These are phyloP conservation scores for Phalacrocorax aristotelis DNA, from an alignment of 2,113 vertebrate genomes.

Conservation along the genomic window DNA sequence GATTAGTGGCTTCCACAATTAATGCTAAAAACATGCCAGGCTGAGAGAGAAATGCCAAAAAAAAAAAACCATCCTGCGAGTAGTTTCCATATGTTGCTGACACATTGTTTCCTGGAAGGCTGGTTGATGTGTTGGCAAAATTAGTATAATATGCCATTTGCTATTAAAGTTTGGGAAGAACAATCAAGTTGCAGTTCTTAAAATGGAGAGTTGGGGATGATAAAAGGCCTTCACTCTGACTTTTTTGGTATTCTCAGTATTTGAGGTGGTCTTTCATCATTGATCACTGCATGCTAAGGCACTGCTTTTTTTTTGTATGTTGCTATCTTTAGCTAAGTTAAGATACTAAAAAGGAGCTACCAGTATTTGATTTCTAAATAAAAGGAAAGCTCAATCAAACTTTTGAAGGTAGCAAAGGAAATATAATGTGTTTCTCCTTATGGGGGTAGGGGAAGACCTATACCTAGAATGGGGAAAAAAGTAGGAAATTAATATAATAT, in stretches of 20 bases:
- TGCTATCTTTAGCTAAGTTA: not conserved
- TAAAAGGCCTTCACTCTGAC: not conserved
- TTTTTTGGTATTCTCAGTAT: not conserved
- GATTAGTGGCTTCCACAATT: not conserved
- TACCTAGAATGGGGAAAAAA: not conserved
- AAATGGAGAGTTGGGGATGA: not conserved
- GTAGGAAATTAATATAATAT: not conserved
- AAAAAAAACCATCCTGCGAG: not conserved
- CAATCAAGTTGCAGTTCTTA: not conserved
- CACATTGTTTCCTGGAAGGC: slow-evolving; percentile 1
- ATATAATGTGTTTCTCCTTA: not conserved
- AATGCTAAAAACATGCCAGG: not conserved
- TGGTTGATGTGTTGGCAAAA: not conserved
- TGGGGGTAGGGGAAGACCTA: not conserved
- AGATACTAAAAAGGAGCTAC: not conserved
- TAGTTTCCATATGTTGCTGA: slow-evolving; percentile 28
- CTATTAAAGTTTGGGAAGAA: not conserved
- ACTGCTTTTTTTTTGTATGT: not conserved
- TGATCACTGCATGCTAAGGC: not conserved
- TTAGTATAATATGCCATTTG: not conserved
- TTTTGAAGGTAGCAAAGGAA: not conserved
- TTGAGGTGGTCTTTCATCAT: not conserved
- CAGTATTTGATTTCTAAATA: not conserved
- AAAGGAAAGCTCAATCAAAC: not conserved
- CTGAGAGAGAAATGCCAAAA: not conserved